These are phyloP conservation scores for Rhabdomys dilectus DNA, from an alignment of 2,113 vertebrate genomes.

Conservation along the genomic window DNA sequence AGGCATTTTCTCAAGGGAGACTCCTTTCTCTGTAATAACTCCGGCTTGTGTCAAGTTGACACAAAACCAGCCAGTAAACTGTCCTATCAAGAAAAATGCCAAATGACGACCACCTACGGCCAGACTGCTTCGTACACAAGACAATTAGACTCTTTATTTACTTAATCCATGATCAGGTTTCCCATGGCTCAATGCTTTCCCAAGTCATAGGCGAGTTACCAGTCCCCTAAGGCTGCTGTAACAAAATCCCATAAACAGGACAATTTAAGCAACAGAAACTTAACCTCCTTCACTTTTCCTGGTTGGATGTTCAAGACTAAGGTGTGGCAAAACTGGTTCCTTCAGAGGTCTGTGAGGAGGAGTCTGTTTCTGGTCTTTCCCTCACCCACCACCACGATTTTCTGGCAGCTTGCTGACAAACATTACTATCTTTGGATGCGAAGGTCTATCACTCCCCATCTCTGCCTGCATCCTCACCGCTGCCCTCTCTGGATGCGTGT, in stretches of 20 bases:
- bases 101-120: background rate
- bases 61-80: no score
- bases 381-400: background rate
- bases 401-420: background rate
- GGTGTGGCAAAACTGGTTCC: background rate
- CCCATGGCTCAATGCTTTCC: background rate
- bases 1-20: no score
- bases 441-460: background rate
- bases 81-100: background rate
- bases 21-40: no score
- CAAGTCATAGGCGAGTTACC: background rate
- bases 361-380: background rate
- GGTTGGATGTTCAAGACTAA: background rate
- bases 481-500: background rate
- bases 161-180: background rate
- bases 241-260: background rate
- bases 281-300: background rate
- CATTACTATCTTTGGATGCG: background rate
- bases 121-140: background rate
- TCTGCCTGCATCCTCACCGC: background rate
- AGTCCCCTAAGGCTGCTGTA: background rate
- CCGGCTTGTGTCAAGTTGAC: no score
- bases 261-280: background rate
- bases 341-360: background rate
- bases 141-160: background rate